These are phyloP conservation scores for Kryptopterus vitreolus DNA, from an alignment of 2,797 vertebrate genomes.

Conservation along the genomic window DNA sequence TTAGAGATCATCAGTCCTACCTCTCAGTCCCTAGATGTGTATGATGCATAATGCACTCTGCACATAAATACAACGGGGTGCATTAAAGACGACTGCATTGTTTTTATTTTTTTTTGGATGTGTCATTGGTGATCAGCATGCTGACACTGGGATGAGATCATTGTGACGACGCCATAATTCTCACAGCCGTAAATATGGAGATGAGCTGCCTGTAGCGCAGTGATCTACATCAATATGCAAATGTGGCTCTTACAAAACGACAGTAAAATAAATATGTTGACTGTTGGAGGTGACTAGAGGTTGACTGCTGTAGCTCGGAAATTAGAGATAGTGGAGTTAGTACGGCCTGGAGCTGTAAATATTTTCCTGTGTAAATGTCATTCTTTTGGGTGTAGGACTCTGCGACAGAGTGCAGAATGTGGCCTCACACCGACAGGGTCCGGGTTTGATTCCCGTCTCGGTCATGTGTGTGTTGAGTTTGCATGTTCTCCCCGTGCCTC, in stretches of 20 bases:
- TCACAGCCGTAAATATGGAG: constrained; percentile 40
- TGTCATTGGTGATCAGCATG: constrained; percentile 20
- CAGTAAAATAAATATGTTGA: constrained; percentile 33
- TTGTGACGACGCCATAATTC: constrained; percentile 40
- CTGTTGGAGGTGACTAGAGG: constrained; percentile 29
- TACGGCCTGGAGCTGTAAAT: constrained; percentile 26
- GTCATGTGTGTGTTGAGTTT: too few relatives aligned
- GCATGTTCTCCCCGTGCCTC: too few relatives aligned
- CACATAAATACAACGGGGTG: constrained; percentile 14
- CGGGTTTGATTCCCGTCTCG: too few relatives aligned
- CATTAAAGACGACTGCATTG: constrained; percentile 33
- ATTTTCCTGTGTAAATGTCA: constrained; percentile 19
- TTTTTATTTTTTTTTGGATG: too few relatives aligned
- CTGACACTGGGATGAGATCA: constrained; percentile 46
- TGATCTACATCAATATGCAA: constrained; percentile 47
- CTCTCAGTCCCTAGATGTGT: constrained; percentile 8
- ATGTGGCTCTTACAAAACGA: constrained; percentile 34
- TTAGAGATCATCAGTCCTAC: constrained; percentile 6
- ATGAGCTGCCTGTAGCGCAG: constrained; percentile 43
- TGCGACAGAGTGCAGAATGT: too few relatives aligned
- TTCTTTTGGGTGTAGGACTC: background rate
- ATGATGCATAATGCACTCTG: constrained; percentile 19
- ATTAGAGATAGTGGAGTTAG: constrained; percentile 9
- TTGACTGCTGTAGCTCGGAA: constrained; percentile 22
- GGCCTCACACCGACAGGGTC: too few relatives aligned